Evolutionary conservation across 1,140 invertebrate genomes (phyloP).

Genomic region (Fopius arisanus): DNA sequence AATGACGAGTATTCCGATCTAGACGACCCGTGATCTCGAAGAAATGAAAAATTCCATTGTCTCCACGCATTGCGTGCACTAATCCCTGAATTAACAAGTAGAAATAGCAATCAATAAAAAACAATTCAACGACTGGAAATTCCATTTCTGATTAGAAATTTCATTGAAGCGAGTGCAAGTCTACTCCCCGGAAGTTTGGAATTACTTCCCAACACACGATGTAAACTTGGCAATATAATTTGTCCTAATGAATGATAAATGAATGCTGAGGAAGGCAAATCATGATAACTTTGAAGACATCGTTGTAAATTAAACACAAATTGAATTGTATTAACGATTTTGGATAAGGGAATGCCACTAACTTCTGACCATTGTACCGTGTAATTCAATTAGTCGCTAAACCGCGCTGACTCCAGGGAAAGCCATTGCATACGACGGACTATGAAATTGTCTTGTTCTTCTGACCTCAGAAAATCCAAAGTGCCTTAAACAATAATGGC

Average conservation of each 20-base stretch:
- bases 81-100: no score
- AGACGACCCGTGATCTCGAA: background rate
- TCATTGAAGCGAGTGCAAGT: background rate
- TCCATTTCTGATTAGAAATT: background rate
- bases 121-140: no score
- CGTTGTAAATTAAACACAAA: slow-evolving; percentile 30
- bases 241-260: slow-evolving; percentile 4
- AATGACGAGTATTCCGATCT: slow-evolving; percentile 12
- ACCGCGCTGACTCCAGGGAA: background rate
- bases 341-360: background rate
- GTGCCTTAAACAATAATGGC: no score
- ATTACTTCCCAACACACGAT: background rate
- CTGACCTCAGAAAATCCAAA: background rate
- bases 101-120: no score
- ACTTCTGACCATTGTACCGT: slow-evolving; percentile 7
- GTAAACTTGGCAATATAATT: background rate
- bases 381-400: slow-evolving; percentile 26
- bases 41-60: no score
- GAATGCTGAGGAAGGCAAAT: background rate
- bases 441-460: background rate
- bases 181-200: background rate
- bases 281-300: background rate
- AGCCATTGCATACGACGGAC: background rate
- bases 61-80: no score
- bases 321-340: slow-evolving; percentile 28